Evolutionary conservation across 2,797 vertebrate genomes (phyloP), one percentile per base, ranked within the genome.

Genomic region (Myotis findleyi): DNA sequence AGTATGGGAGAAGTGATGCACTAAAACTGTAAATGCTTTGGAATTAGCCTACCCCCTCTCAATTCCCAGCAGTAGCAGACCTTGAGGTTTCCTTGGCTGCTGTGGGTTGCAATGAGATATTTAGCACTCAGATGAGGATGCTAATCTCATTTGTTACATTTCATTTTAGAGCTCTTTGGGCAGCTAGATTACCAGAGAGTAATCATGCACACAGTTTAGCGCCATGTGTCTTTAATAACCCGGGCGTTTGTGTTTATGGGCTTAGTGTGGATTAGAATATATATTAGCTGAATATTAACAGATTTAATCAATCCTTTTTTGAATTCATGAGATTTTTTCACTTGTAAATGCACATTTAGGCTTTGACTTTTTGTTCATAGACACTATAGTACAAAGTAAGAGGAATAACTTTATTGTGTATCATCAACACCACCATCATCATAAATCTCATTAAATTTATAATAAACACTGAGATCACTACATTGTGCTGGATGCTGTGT

Each of bases 141-240:
- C 79, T 93, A 95, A 95, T 97, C 57, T 97, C 68, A 20, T 96
- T 89, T 96, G 71, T 97, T 97, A 94, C 89, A 96, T 97, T 98
- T 95, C 47, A 96, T 97, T 97, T 96, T 95, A 93, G 89, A 97
- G 94, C 86, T 95, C 95, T 95, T 96, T 96, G 96, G 81, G 51
- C 41, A 97, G 95, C 82, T 87, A 97, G 95, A 86, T 93, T 91
- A 98, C 81, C 69, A 97, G 91, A 95, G 86, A 97, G 94, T 95
- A 84, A 95, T 95, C 49, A 51, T n/a, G 69, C 23, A 79, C 21
- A 79, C 18, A 55, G 72, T 64, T 62, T 69, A 76, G 13, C 2
- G 71, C 30, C 27, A 27, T 8, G 33, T 38, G 47, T 85, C 36
- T 57, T 68, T 64, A 93, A 93, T 83, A 92, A 95, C 49, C 20